Evolutionary conservation across 2,113 vertebrate species (phyloP).

Genomic region (Mastomys natalensis): DNA sequence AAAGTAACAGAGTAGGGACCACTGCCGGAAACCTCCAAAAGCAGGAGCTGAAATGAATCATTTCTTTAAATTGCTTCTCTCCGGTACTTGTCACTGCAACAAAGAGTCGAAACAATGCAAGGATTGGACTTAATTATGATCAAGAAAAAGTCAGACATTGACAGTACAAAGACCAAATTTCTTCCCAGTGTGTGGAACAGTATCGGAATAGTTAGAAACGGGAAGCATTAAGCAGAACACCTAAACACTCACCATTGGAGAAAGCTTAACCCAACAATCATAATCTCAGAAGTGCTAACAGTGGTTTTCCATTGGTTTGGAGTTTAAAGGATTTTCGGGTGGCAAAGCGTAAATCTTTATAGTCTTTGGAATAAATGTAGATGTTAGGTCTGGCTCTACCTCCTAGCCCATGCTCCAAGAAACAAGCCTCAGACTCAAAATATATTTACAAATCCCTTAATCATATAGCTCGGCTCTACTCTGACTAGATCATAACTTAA

Average conservation of each 20-base stretch:
- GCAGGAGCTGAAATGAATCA: neutral
- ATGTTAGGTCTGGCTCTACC: too few species aligned
- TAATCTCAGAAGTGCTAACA: neutral
- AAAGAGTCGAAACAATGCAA: neutral
- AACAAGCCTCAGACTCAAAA: too few species aligned
- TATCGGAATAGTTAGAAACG: neutral
- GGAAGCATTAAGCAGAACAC: neutral
- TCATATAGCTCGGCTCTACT: too few species aligned
- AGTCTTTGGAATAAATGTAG: neutral
- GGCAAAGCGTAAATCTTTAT: neutral
- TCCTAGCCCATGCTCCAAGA: too few species aligned
- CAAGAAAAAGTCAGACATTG: neutral
- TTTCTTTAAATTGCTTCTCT: neutral
- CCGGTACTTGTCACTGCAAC: neutral
- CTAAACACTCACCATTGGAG: neutral
- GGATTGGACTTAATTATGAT: neutral
- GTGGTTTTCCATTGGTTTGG: neutral
- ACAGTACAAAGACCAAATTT: neutral
- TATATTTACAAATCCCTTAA: too few species aligned
- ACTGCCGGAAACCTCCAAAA: neutral
- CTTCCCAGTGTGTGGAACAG: neutral
- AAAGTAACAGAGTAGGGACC: neutral
- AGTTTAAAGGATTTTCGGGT: neutral
- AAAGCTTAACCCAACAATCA: neutral
- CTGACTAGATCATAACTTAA: too few species aligned